Conservation (phyloP, 1,140 invertebrate genomes). For the Oreohelix idahoensis region DNA sequence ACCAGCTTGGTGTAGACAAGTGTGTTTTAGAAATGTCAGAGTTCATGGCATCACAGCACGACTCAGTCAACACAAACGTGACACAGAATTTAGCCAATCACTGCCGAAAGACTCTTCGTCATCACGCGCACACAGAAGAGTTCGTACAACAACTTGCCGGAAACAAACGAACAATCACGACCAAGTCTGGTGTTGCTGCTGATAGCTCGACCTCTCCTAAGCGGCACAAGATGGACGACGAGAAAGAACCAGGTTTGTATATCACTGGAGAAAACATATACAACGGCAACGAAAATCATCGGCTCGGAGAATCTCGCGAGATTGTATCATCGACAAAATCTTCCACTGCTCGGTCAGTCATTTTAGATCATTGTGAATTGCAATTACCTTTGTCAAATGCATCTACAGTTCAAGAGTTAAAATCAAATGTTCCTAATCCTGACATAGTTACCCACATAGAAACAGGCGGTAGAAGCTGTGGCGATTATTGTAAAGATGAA, state of each 20-base stretch:
- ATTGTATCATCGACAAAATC: not conserved
- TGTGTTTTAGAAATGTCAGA: not conserved
- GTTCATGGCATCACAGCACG: not conserved
- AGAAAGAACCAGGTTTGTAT: not conserved
- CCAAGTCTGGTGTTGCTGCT: not conserved
- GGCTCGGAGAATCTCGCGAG: not conserved
- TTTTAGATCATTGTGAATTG: too few relatives aligned
- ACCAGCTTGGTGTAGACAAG: not conserved
- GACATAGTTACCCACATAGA: too few relatives aligned
- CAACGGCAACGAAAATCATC: not conserved
- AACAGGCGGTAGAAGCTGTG: too few relatives aligned
- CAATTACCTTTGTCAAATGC: too few relatives aligned
- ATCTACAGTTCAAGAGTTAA: too few relatives aligned
- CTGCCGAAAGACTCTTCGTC: not conserved
- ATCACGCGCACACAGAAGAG: not conserved
- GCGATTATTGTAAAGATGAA: too few relatives aligned
- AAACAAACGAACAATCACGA: not conserved
- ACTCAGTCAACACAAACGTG: not conserved
- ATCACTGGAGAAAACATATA: not conserved
- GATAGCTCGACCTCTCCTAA: slow-evolving; percentile 2
- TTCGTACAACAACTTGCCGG: not conserved
- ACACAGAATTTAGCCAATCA: not conserved
- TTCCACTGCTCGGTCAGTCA: too few relatives aligned
- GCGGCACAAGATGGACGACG: not conserved
- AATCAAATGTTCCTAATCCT: too few relatives aligned